These are phyloP conservation scores for Trissoscelio sp. DNA, from an alignment of 2,888 invertebrate species.

Conservation along the genomic window DNA sequence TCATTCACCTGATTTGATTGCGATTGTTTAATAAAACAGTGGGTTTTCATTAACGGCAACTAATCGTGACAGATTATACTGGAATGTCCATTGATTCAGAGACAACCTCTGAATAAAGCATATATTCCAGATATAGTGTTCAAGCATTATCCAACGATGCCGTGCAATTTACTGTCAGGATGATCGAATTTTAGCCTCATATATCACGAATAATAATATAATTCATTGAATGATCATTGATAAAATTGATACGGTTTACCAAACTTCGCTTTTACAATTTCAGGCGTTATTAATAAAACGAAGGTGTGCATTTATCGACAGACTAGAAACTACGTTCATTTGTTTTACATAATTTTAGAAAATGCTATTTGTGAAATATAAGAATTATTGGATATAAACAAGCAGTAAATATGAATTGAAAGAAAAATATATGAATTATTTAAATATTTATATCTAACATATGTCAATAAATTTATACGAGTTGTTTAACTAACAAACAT, in stretches of 20 bases:
- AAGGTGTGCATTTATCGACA: slow-evolving; percentile 3
- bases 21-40: slow-evolving; percentile 65
- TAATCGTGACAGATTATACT: slow-evolving; percentile 70
- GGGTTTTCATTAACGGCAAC: slow-evolving; percentile 68
- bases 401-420: too few species aligned
- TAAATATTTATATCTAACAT: too few species aligned
- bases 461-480: too few species aligned
- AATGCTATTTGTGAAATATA: too few species aligned
- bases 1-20: slow-evolving; percentile 63
- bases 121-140: slow-evolving; percentile 64
- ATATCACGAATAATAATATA: slow-evolving; percentile 43
- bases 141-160: slow-evolving; percentile 46
- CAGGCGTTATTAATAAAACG: slow-evolving; percentile 29
- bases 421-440: too few species aligned
- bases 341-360: slow-evolving; percentile 5
- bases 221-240: slow-evolving; percentile 53
- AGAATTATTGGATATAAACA: too few species aligned
- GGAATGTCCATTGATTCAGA: slow-evolving; percentile 67
- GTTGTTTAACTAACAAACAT: too few species aligned
- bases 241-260: slow-evolving; percentile 40
- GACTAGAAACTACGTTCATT: background rate
- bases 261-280: slow-evolving; percentile 33
- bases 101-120: slow-evolving; percentile 68
- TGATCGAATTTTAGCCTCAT: slow-evolving; percentile 51
- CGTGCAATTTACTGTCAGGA: slow-evolving; percentile 64